A percentile compares a stretch with the other conserved stretches of the same genome.
Conservation (phyloP, 2,888 invertebrate species). For the Invenusta paracnida region DNA sequence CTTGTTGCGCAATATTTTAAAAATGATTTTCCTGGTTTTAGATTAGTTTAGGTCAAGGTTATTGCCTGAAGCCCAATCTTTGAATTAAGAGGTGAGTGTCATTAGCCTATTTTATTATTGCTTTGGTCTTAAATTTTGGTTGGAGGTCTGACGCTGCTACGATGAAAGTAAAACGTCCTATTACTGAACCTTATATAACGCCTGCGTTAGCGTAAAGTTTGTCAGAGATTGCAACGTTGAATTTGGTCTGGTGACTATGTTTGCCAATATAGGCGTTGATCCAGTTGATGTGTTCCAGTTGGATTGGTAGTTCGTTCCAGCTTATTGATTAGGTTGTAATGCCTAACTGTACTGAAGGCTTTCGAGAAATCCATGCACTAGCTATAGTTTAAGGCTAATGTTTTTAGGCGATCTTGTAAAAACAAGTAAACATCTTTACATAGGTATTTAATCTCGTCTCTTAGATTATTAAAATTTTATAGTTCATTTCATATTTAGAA, state of each 20-base stretch:
- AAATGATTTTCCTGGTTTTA: neutral
- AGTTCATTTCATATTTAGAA: too few relatives aligned
- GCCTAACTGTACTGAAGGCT: neutral
- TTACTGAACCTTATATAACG: conserved; percentile 11
- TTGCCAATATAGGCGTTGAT: conserved; percentile 8
- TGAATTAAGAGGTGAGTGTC: neutral
- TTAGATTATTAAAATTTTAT: too few relatives aligned
- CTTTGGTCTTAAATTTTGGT: neutral
- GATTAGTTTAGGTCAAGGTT: conserved; percentile 1
- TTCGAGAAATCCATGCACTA: neutral
- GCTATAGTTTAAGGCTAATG: too few relatives aligned
- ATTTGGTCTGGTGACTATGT: neutral
- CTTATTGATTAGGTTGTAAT: conserved; percentile 11
- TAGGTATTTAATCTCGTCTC: too few relatives aligned
- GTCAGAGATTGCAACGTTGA: neutral
- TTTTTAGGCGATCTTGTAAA: too few relatives aligned
- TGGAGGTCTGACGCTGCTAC: neutral
- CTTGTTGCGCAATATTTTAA: neutral
- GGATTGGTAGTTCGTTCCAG: conserved; percentile 8
- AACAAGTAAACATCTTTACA: too few relatives aligned
- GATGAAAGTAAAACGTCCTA: neutral
- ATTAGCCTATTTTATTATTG: neutral
- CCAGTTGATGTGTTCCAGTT: neutral
- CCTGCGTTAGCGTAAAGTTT: neutral
- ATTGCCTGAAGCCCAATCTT: neutral